These are phyloP conservation scores for Rhyzopertha dominica DNA, from an alignment of 1,140 invertebrate genomes.

Conservation along the genomic window DNA sequence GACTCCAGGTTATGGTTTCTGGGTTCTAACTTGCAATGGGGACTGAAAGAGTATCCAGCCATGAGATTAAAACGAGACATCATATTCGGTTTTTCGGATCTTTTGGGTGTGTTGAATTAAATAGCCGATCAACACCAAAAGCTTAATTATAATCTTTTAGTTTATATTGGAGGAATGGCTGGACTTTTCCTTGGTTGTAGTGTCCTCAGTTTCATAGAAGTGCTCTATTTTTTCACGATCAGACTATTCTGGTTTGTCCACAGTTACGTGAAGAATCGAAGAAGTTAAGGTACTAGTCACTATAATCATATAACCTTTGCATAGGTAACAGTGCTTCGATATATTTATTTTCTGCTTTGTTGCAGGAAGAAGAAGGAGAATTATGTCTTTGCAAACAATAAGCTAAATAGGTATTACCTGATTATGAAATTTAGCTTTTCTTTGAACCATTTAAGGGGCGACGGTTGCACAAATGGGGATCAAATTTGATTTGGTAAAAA, in stretches of 20 bases:
- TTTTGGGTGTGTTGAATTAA: conserved; percentile 50
- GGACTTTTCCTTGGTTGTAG: conserved; percentile 66
- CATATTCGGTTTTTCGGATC: conserved; percentile 64
- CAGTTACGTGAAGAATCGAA: no score
- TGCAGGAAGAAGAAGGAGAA: no score
- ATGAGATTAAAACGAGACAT: conserved; percentile 62
- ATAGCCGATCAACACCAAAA: neutral
- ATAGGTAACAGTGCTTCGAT: no score
- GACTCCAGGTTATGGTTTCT: conserved; percentile 54
- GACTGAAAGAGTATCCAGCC: conserved; percentile 61
- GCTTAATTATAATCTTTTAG: conserved; percentile 39
- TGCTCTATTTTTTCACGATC: conserved; percentile 60
- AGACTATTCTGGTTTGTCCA: conserved; percentile 54
- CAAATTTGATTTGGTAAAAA: no score
- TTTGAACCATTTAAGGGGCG: no score
- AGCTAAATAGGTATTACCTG: no score
- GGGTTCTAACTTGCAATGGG: conserved; percentile 64
- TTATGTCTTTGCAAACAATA: no score
- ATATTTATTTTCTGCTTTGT: no score
- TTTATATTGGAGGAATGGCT: conserved; percentile 64
- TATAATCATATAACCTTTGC: no score
- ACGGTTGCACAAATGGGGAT: no score
- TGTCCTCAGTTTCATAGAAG: conserved; percentile 62
- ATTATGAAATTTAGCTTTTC: no score
- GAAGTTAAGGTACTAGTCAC: no score